Conservation (phyloP, 2,797 vertebrate genomes). For the Gymnodraco acuticeps region DNA sequence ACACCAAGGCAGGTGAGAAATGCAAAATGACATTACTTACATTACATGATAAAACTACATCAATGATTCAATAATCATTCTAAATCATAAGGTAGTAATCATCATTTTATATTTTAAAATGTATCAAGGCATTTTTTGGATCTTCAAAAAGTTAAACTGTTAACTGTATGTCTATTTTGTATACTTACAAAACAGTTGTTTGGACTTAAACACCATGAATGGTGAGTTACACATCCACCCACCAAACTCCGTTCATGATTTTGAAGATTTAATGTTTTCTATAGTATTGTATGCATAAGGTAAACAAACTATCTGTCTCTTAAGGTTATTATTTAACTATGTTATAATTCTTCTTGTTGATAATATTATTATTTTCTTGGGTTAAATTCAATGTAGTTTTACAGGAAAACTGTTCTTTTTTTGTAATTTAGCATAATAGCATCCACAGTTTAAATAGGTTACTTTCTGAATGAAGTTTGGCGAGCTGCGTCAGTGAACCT, state of each 20-base stretch:
- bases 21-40: not conserved
- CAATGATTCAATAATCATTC: no score
- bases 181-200: not conserved
- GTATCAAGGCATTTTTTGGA: not conserved
- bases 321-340: not conserved
- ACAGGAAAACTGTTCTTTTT: not conserved
- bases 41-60: not conserved
- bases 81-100: no score
- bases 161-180: not conserved
- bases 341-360: accelerated
- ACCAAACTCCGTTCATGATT: not conserved
- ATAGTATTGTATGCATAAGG: not conserved
- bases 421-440: no score
- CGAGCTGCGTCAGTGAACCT: not conserved
- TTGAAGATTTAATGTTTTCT: not conserved
- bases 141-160: no score
- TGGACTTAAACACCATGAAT: constrained; percentile 1
- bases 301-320: not conserved
- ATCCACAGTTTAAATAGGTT: not conserved
- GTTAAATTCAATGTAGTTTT: not conserved
- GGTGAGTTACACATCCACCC: not conserved
- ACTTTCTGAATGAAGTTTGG: constrained; percentile 4
- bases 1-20: constrained; percentile 21
- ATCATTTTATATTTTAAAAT: not conserved
- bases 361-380: not conserved